These are phyloP conservation scores for Actinia tenebrosa DNA, from an alignment of 64 coral and sea anemone genomes.

Conservation along the genomic window DNA sequence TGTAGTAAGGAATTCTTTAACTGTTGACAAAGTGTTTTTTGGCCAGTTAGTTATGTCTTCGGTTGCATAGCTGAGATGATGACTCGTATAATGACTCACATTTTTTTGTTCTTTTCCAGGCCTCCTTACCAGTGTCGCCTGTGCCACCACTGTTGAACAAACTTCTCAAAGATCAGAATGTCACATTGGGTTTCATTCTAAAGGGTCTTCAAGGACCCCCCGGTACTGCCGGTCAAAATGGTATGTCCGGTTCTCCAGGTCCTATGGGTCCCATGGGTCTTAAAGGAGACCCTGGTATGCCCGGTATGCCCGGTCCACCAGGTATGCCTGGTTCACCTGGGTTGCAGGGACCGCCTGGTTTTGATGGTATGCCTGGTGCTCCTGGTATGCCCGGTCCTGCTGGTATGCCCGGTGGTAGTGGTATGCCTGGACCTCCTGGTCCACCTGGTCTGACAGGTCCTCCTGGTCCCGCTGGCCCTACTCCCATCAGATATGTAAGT, in stretches of 20 bases:
- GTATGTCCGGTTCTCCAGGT: conserved; percentile 90
- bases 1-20: too few relatives aligned
- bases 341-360: conserved; percentile 94
- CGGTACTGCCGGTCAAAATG: conserved; percentile 77
- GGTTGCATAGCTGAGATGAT: not conserved
- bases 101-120: conserved; percentile 39
- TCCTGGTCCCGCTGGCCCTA: conserved; percentile 82
- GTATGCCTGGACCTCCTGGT: conserved; percentile 95
- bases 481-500: conserved; percentile 99
- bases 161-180: conserved; percentile 99
- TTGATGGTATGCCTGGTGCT: conserved; percentile 90
- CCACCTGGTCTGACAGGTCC: conserved; percentile 77
- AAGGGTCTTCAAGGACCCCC: conserved; percentile 99
- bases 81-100: not conserved
- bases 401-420: conserved; percentile 93
- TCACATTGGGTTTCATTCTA: conserved; percentile 97
- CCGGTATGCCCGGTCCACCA: conserved; percentile 81
- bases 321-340: conserved; percentile 87
- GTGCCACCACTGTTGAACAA: conserved; percentile 97
- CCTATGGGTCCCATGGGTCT: conserved; percentile 72
- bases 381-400: conserved; percentile 91
- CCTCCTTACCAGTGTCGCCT: conserved; percentile 89
- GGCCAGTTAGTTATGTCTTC: too few relatives aligned
- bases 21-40: not conserved
- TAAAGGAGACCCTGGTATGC: conserved; percentile 84